Percentiles rank a stretch among this genome's conserved stretches.
These are phyloP conservation scores for Ceyx melanurus DNA, from an alignment of 2,113 vertebrate genomes.

Conservation along the genomic window DNA sequence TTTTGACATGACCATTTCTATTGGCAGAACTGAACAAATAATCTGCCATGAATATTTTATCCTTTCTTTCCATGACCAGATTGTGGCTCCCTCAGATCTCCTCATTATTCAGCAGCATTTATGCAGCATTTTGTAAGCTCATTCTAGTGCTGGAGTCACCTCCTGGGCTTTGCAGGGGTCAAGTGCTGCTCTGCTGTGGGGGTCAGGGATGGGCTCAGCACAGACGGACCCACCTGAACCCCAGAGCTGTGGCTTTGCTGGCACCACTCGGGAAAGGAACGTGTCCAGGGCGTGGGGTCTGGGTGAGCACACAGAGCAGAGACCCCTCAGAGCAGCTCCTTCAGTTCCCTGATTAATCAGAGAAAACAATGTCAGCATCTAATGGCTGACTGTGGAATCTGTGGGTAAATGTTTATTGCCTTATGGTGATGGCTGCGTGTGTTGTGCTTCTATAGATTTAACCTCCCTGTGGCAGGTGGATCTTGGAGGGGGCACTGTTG, in stretches of 20 bases:
- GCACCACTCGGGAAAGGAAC: fast-evolving
- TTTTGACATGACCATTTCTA: not conserved
- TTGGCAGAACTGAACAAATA: not conserved
- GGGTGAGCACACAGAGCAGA: not conserved
- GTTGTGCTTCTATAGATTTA: not conserved
- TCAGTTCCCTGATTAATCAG: not conserved
- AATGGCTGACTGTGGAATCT: not conserved
- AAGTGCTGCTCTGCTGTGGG: not conserved
- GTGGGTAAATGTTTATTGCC: not conserved
- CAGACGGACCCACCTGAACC: not conserved
- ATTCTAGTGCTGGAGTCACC: not conserved
- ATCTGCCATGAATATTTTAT: not conserved
- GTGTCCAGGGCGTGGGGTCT: fast-evolving
- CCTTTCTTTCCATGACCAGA: not conserved
- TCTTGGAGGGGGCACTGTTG: not conserved
- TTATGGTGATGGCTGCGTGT: not conserved
- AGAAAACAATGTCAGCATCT: not conserved
- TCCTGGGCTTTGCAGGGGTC: not conserved
- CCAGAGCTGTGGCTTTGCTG: fast-evolving
- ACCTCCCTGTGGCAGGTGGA: fast-evolving
- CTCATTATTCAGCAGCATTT: not conserved
- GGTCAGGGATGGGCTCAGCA: fast-evolving
- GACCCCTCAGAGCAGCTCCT: not conserved
- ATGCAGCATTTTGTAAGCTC: not conserved
- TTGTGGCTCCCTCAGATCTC: not conserved